Conservation (phyloP, 2,113 vertebrate species). For the Rafetus swinhoei region DNA sequence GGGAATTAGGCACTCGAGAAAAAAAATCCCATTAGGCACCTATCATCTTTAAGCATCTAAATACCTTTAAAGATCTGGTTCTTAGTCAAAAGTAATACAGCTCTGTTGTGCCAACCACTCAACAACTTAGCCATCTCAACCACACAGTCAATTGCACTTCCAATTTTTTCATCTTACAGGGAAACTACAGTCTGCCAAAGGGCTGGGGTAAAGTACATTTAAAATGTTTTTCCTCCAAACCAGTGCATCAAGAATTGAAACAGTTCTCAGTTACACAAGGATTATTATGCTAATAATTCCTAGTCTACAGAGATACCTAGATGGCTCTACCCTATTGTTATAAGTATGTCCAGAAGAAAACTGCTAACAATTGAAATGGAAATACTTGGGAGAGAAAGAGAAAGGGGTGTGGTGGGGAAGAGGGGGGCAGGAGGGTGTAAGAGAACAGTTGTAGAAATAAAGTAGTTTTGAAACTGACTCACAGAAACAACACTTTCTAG, state of each 20-base stretch:
- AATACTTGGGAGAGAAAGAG: background rate
- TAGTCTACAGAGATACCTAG: constrained; percentile 16
- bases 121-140: background rate
- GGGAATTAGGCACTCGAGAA: fast-evolving
- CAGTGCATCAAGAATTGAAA: background rate
- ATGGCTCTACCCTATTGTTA: background rate
- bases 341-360: constrained; percentile 23
- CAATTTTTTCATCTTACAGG: background rate
- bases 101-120: constrained; percentile 6
- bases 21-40: background rate
- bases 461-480: background rate
- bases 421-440: background rate
- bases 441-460: background rate
- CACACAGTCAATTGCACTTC: background rate
- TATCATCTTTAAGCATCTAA: background rate
- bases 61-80: background rate
- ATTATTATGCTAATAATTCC: constrained; percentile 28
- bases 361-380: background rate
- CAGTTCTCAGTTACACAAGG: constrained; percentile 30
- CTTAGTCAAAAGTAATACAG: constrained; percentile 1
- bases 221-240: constrained; percentile 32
- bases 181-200: background rate
- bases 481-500: background rate
- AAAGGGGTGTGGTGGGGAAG: too few species aligned
- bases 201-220: background rate